Base-by-base conservation (phyloP, 2,888 invertebrate species). In the Cerastis rubricosa region DNA sequence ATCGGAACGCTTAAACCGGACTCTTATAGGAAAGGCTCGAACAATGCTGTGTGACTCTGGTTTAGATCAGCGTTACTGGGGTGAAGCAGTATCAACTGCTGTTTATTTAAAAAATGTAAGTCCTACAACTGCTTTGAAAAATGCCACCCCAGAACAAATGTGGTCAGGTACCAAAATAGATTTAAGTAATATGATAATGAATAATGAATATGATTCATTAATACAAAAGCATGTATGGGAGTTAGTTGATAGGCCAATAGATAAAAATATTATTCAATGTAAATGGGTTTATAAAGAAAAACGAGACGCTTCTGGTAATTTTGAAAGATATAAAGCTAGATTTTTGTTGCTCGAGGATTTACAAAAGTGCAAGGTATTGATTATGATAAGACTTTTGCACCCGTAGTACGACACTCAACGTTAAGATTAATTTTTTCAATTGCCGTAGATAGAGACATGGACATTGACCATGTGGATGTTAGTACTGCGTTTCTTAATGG, bases 401-500 rank as follows among this genome's bases (percentile, higher is more conserved):
- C 66, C 0, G 66, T 49, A 45, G 65, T 65, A 8, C 43, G 65
- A 4, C 47, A 67, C 22, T 67, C 66, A 49, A 67, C 49, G 29
- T 67, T 49, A 49, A 29, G 29, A 19, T 47, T 66, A 64, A n/a
- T 43, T 19, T 66, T 47, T 47, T 17, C 47, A 19, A 47, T 64
- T n/a, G 64, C 64, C 19, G 64, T 64, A n/a, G n/a, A 64, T 14
- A 40, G 14, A 43, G n/a, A 64, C 19, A 64, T 64, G 64, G 43
- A 64, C 43, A 64, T 64, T 64, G 17, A 45, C 43, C 65, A 65
- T n/a, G n/a, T 65, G 14, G 65, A 45, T 45, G 65, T 65, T 45
- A 65, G 65, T 45, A 65, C 65, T n/a, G 65, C 65, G 8, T 65
- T 65, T 65, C 43, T 45, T n/a, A 65, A 65, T 65, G 65, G 65